phyloP scores from a whole-genome alignment of 2,888 invertebrate genomes.

The Epirrhoe alternata region DNA sequence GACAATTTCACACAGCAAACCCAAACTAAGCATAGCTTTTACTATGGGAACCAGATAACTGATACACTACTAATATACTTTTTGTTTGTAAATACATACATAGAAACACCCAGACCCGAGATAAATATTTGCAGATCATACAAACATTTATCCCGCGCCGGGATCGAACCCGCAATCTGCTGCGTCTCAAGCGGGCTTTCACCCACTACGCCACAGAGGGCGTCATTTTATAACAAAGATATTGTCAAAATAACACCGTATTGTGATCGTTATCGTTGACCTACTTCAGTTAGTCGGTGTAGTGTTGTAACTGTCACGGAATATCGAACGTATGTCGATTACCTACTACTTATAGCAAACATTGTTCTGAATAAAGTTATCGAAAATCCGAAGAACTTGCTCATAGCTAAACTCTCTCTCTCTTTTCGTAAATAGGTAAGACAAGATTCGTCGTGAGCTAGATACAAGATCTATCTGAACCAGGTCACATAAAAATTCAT shows the following conservation, averaged over 20 bases:
- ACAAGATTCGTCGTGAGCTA: not conserved
- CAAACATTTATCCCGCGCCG: too few relatives aligned
- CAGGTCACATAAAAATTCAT: constrained; percentile 12
- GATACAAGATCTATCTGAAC: not conserved
- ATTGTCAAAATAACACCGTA: constrained; percentile 2
- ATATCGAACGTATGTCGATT: constrained; percentile 2
- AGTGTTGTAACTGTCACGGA: constrained; percentile 10
- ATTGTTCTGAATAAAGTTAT: not conserved
- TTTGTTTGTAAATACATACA: too few relatives aligned
- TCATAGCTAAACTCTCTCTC: not conserved
- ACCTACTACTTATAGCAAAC: too few relatives aligned
- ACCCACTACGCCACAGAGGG: too few relatives aligned
- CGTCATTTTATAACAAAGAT: not conserved
- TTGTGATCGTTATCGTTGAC: constrained; percentile 19
- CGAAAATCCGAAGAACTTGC: not conserved
- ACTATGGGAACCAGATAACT: too few relatives aligned
- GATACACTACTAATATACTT: too few relatives aligned
- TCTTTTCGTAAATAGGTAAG: not conserved
- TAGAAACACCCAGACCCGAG: too few relatives aligned
- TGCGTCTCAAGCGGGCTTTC: too few relatives aligned
- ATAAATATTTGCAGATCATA: too few relatives aligned
- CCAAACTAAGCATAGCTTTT: too few relatives aligned
- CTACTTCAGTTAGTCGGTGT: constrained; percentile 16
- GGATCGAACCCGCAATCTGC: too few relatives aligned
- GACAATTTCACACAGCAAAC: too few relatives aligned